These are phyloP conservation scores for Akabosia matsudoensis DNA, from an alignment of 1,140 invertebrate species.

Conservation along the genomic window DNA sequence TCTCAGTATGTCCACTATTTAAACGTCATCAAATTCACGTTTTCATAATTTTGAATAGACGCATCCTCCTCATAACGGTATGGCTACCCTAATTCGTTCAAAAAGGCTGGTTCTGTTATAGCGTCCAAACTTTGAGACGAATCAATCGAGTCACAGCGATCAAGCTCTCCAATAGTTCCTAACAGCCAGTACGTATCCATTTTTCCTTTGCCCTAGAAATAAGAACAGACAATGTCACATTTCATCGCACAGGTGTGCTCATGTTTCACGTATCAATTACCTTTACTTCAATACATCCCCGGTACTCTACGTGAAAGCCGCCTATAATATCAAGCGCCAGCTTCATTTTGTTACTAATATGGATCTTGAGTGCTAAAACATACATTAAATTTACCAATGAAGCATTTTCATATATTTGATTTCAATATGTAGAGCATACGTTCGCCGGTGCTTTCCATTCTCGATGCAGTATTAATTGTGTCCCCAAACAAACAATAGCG, in stretches of 20 bases:
- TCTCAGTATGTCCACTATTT: no score
- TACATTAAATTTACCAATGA: background rate
- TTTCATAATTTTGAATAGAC: no score
- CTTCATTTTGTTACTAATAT: constrained; percentile 83
- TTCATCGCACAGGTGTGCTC: background rate
- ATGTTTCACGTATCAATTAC: constrained; percentile 52
- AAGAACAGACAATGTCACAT: background rate
- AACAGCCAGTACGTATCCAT: constrained; percentile 88
- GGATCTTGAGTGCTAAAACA: constrained; percentile 73
- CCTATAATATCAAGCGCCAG: constrained; percentile 73
- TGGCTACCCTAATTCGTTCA: background rate
- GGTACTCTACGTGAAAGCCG: constrained; percentile 71
- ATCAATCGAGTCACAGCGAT: background rate
- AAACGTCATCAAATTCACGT: no score
- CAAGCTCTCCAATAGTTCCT: constrained; percentile 68
- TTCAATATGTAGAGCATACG: constrained; percentile 53
- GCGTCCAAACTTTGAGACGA: background rate
- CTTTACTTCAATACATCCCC: constrained; percentile 77
- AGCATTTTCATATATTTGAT: no score
- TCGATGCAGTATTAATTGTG: constrained; percentile 69
- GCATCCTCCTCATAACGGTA: background rate
- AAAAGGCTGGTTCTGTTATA: background rate
- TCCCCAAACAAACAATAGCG: constrained; percentile 79
- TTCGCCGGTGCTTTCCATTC: constrained; percentile 75
- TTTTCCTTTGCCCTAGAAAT: constrained; percentile 75